Evolutionary conservation across 1,140 invertebrate species (phyloP), one percentile per base, ranked within the genome.

Genomic region (Scaptomyza pallida): DNA sequence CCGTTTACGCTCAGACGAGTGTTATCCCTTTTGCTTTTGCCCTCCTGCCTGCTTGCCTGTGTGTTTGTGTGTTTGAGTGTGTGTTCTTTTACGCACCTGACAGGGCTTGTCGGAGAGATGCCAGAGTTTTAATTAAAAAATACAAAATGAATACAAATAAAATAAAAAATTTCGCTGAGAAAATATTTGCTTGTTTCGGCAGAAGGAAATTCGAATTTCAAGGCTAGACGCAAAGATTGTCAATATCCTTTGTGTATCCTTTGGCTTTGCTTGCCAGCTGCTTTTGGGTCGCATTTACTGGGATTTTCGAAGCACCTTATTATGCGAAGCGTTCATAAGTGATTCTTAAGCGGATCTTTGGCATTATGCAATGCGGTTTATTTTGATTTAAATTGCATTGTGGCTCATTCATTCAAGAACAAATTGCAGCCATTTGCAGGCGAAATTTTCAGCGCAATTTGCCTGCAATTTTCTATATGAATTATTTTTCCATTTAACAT

Each of bases 71-170:
- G 23, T 26, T 26, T 12, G 40, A n/a, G n/a, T n/a, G n/a, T n/a
- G n/a, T n/a, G n/a, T n/a, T n/a, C n/a, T n/a, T n/a, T n/a, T 33
- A 47, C 26, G 43, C 62, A 56, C 59, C 59, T 61, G 59, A 37
- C 9, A 37, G 51, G 59, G 54, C 71, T 64, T 48, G 10, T 33
- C 62, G 6, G 26, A 9, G 41, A 71, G 68, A 76, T 54, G 57
- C 67, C 33, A 51, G 74, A 51, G 54, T 85, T 80, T 83, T 83
- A 83, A 83, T 83, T 83, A 83, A 83, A 83, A 83, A 69, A 62
- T 69, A 67, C 64, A 70, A 82, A 82, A 81, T 70, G 70, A 65
- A 63, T 55, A 71, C 55, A 69, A 57, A 64, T 26, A 59, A 62
- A 63, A 72, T 72, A 65, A 54, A 77, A n/a, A 72, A 41, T 41